Base-by-base conservation (phyloP, 2,888 invertebrate species). In the Dioctria rufipes region DNA sequence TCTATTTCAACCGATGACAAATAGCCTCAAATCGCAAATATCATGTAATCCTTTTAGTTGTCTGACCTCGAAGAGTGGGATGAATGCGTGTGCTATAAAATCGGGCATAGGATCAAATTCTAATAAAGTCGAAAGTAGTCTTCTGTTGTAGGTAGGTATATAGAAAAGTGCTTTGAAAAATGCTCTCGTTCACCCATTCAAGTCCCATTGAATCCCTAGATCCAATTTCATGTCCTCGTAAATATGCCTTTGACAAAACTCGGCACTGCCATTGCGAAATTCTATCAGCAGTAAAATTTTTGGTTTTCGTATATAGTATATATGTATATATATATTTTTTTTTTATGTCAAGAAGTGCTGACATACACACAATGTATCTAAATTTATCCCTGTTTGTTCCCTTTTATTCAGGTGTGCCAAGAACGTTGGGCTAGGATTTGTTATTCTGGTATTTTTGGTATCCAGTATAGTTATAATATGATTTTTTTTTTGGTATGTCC, bases 271-370 rank as follows among this genome's bases (percentile, higher is more conserved):
- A 39, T n/a, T 11, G 37, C 37, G 40, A 73, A 51, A 58, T 73
- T 51, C 73, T 73, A 73, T 73, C 73, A 73, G 73, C 73, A 73
- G 58, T 73, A 73, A 73, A 73, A 73, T 73, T 73, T 73, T 73
- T 73, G 73, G 73, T n/a, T 58, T 42, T 58, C 67, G 46, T 67
- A 46, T 51, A 25, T 25, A n/a, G n/a, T n/a, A n/a, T n/a, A n/a
- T n/a, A n/a, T n/a, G n/a, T n/a, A 1, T 25, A 25, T 25, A 25
- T 25, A 25, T 25, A 25, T 25, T 1, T 25, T 25, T 25, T 25
- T 25, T 25, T 25, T 67, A 46, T 67, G 46, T 42, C 67, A 49
- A 67, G 49, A 46, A 43, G 13, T 67, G 67, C 67, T 67, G 67
- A 67, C n/a, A 67, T 42, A 67, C 49, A 67, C 51, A 51, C 51